phyloP scores from a whole-genome alignment of 2,888 invertebrate species.

The Amiota minor region DNA sequence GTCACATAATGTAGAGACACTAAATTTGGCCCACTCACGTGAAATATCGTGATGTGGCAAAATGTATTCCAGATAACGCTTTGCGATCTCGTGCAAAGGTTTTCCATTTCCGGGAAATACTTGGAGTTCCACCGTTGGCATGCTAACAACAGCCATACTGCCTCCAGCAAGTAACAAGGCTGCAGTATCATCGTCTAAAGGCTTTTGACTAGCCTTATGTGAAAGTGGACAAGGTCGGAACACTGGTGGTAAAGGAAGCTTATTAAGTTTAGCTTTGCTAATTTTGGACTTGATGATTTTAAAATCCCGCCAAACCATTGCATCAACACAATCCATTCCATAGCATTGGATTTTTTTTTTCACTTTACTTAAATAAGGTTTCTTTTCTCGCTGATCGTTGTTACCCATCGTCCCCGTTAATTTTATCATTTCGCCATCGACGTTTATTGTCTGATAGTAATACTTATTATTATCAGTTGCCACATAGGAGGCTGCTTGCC shows the following conservation, averaged over 20 bases:
- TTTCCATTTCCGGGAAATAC: constrained; percentile 68
- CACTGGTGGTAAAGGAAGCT: constrained; percentile 54
- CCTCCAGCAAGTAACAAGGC: constrained; percentile 63
- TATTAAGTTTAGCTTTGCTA: constrained; percentile 55
- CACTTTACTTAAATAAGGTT: constrained; percentile 54
- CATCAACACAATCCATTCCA: constrained; percentile 54
- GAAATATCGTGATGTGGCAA: constrained; percentile 70
- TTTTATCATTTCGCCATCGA: constrained; percentile 62
- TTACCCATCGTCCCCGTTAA: constrained; percentile 70
- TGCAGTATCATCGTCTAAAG: constrained; percentile 66
- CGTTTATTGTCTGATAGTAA: constrained; percentile 68
- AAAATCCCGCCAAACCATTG: constrained; percentile 50
- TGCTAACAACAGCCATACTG: constrained; percentile 69
- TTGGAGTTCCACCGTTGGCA: constrained; percentile 71
- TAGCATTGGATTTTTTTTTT: constrained; percentile 36
- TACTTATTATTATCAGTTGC: constrained; percentile 69
- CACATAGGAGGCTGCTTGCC: constrained; percentile 71
- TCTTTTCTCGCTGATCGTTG: constrained; percentile 59
- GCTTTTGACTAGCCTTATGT: constrained; percentile 64
- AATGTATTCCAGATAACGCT: constrained; percentile 71
- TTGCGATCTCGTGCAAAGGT: constrained; percentile 69
- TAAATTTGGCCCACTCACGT: constrained; percentile 73
- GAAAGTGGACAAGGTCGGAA: constrained; percentile 71
- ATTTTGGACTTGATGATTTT: constrained; percentile 55
- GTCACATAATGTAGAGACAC: constrained; percentile 68